Evolutionary conservation across 53 echinoderm and acorn worm species (phyloP).

Genomic region (Paracentrotus lividus): DNA sequence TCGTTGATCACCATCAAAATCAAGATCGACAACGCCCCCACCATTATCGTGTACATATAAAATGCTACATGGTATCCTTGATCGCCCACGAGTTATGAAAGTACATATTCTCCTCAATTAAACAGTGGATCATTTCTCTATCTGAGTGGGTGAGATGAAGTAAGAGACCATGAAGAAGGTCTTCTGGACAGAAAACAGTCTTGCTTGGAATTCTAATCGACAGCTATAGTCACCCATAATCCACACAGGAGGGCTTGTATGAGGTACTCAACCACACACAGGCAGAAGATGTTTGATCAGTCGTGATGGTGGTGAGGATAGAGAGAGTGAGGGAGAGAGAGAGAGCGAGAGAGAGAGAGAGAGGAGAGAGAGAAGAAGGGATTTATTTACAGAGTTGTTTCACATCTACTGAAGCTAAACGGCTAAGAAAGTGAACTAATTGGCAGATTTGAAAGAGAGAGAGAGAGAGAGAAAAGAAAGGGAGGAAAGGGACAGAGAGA

Average conservation of each 20-base stretch:
- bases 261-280: background rate
- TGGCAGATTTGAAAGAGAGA: background rate
- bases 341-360: background rate
- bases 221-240: constrained; percentile 17
- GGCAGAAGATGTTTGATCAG: constrained; percentile 25
- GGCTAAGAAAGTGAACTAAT: too few relatives aligned
- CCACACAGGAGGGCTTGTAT: constrained; percentile 12
- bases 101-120: background rate
- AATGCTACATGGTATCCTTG: too few relatives aligned
- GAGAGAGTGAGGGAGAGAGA: background rate
- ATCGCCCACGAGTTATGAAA: background rate
- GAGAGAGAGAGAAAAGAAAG: background rate
- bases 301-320: background rate
- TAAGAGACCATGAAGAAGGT: background rate
- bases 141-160: too few relatives aligned
- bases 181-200: constrained; percentile 2
- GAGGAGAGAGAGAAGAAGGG: background rate
- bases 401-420: too few relatives aligned
- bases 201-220: constrained; percentile 31
- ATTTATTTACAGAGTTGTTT: background rate
- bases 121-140: constrained; percentile 5
- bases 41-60: too few relatives aligned
- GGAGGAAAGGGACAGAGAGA: background rate
- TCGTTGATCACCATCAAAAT: background rate
- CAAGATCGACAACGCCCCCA: background rate